Conservation (phyloP, 92 coral and sea anemone species). For the Parazoanthus atlanticus region DNA sequence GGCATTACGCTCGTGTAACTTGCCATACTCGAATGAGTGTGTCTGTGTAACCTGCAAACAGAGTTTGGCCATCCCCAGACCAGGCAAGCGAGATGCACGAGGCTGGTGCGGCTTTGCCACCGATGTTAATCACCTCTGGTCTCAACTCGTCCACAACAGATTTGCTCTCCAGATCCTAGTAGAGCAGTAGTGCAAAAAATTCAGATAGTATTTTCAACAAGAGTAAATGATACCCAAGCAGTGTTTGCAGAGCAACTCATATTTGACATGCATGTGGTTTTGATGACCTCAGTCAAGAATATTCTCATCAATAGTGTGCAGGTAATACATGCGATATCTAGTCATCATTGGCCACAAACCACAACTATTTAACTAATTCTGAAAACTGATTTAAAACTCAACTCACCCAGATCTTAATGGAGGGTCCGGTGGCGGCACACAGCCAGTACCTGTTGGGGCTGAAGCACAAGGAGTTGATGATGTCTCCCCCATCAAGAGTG, state of each 20-base stretch:
- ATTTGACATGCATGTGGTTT: neutral
- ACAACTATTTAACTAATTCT: neutral
- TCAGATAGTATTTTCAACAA: neutral
- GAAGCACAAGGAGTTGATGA: conserved; percentile 92
- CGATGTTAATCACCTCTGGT: conserved; percentile 92
- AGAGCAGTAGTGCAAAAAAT: neutral
- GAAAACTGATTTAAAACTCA: neutral
- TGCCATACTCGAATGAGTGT: conserved; percentile 98
- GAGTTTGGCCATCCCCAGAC: conserved; percentile 99
- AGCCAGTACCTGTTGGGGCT: conserved; percentile 99
- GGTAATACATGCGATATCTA: conserved; percentile 40
- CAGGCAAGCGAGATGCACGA: conserved; percentile 95
- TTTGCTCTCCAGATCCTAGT: conserved; percentile 92
- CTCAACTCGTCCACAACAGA: conserved; percentile 92
- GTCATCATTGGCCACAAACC: conserved; percentile 34
- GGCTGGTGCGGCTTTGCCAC: conserved; percentile 87
- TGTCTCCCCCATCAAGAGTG: conserved; percentile 93
- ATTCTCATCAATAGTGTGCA: conserved; percentile 21
- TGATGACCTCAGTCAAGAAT: conserved; percentile 27
- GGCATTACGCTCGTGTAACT: conserved; percentile 75
- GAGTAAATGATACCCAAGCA: too few species aligned
- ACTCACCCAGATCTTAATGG: conserved; percentile 98
- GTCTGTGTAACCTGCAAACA: conserved; percentile 98
- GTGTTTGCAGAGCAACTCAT: too few species aligned
- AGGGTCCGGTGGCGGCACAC: conserved; percentile 97